Conservation (phyloP, 2,888 invertebrate genomes). For the Cephalotes varians region DNA sequence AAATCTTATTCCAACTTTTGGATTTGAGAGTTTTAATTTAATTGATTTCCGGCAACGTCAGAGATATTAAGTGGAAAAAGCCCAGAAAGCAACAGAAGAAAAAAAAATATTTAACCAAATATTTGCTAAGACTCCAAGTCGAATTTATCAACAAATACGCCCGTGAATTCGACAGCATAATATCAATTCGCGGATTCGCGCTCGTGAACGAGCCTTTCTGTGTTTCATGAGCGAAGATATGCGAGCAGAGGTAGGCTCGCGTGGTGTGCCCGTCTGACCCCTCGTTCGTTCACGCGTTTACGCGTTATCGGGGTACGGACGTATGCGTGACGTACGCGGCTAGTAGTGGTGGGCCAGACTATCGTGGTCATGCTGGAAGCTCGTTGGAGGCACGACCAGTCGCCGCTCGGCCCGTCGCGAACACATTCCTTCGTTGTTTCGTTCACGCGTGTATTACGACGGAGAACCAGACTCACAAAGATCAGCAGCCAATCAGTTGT, state of each 20-base stretch:
- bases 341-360: conserved; percentile 34
- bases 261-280: not conserved
- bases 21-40: not conserved
- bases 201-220: not conserved
- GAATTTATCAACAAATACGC: conserved; percentile 8
- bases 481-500: not conserved
- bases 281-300: conserved; percentile 2
- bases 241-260: not conserved
- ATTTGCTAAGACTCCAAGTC: not conserved
- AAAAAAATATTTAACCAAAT: not conserved
- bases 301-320: not conserved
- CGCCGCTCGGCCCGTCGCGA: conserved; percentile 68
- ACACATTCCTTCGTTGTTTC: conserved; percentile 67
- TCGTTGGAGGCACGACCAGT: conserved; percentile 77
- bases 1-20: not conserved
- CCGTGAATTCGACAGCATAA: not conserved
- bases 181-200: not conserved
- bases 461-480: not conserved
- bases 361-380: conserved; percentile 65
- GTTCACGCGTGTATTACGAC: conserved; percentile 53
- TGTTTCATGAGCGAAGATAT: not conserved
- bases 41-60: not conserved
- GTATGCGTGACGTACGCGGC: conserved; percentile 16
- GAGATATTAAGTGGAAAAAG: not conserved
- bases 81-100: not conserved